Base-by-base conservation (phyloP, 1,140 invertebrate genomes). In the Nebria ingens region DNA sequence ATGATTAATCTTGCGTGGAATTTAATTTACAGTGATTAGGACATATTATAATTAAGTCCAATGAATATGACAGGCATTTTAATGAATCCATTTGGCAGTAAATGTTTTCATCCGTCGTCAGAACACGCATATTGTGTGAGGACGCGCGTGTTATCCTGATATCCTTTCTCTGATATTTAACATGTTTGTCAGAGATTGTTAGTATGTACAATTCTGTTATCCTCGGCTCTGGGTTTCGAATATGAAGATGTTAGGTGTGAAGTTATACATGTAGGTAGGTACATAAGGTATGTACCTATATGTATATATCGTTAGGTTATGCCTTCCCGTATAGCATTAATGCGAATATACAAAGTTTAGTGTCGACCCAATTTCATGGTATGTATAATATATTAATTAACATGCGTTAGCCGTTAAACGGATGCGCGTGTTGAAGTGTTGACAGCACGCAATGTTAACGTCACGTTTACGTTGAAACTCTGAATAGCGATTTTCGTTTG, bases 331-430 rank as follows among this genome's bases (percentile, higher is more conserved):
- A 34, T 34, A 45, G 15, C 17, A 45, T 45, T 45, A 45, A 45
- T 45, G 40, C 40, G 9, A 45, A 45, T 45, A 45, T 45, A 45
- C 40, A 45, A 45, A 45, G 9, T 45, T 45, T 45, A 45, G 40
- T 45, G 40, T 17, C 40, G 40, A 45, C 40, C 40, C 40, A 45
- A 45, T 45, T 45, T 45, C 40, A 45, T 17, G 40, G 9, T 17
- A 45, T 45, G 40, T 45, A 45, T 45, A 45, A 45, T 45, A 45
- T 45, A 45, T 45, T 45, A 45, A 45, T 45, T 45, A 45, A 12
- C 40, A 17, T 45, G 40, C 40, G 40, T 45, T 11, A 3, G 15
- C n/a, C 17, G 40, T 17, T 45, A 45, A 45, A 17, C 40, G 40
- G 40, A 45, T 45, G 3, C 15, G 6, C 15, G 17, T 4, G 40